Percentiles rank a stretch among this genome's conserved stretches.
These are phyloP conservation scores for Hapalemur alaotrensis DNA, from an alignment of 2,797 vertebrate species.

Conservation along the genomic window DNA sequence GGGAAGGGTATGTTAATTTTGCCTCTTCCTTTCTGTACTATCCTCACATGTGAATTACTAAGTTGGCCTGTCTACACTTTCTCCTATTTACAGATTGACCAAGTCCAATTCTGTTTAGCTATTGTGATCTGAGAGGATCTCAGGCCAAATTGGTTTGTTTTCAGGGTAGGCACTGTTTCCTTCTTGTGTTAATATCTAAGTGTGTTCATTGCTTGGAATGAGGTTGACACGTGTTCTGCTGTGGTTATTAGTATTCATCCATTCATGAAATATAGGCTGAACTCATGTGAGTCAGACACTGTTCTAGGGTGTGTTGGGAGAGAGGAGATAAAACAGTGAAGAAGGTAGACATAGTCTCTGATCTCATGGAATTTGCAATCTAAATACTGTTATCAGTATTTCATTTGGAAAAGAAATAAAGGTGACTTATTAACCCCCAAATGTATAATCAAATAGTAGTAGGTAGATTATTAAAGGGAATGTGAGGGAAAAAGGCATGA, in stretches of 20 bases:
- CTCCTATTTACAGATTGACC: constrained; percentile 19
- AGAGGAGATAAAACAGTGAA: background rate
- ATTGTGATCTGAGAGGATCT: constrained; percentile 30
- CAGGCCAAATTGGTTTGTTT: constrained; percentile 16
- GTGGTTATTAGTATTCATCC: constrained; percentile 16
- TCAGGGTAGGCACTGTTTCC: constrained; percentile 5
- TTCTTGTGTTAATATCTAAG: constrained; percentile 34
- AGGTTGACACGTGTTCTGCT: constrained; percentile 30
- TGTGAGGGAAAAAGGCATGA: background rate
- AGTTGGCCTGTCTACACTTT: background rate
- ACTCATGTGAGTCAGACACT: background rate
- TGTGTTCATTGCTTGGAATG: constrained; percentile 33
- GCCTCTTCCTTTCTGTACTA: background rate
- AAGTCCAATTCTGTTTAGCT: constrained; percentile 30
- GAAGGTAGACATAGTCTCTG: background rate
- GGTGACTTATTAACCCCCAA: constrained; percentile 5
- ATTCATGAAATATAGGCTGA: background rate
- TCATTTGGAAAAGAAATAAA: constrained; percentile 50
- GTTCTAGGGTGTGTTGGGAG: background rate
- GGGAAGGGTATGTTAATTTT: background rate
- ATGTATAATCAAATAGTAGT: background rate
- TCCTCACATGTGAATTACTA: background rate
- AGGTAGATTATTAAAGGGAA: constrained; percentile 31
- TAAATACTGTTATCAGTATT: constrained; percentile 30
- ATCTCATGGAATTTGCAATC: background rate